Base-by-base conservation (phyloP, 2,888 invertebrate species). In the Heliconius erato region DNA sequence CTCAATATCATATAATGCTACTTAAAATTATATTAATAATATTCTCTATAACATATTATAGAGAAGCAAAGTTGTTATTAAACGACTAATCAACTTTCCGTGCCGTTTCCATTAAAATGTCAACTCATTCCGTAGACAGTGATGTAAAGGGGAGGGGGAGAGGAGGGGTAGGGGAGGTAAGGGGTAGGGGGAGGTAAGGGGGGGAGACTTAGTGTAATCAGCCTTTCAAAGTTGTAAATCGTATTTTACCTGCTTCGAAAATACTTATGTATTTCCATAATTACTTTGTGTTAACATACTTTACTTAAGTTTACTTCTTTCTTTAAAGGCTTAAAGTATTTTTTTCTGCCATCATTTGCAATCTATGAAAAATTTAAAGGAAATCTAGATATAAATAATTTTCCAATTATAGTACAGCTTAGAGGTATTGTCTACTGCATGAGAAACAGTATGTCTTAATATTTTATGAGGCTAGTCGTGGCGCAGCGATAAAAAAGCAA, bases 41-140 rank as follows among this genome's bases (percentile, higher is more conserved):
- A 23, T 54, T 54, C 54, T 19, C 23, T 54, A 54, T 23, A 54
- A 54, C 54, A 54, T 54, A 54, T 54, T 3, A 54, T 19, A 54
- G 19, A 26, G 4, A 65, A 26, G 26, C 12, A 40, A n/a, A 40
- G 54, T 28, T 32, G 59, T 28, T 28, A 32, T 12, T 59, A 54
- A 74, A 14, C 74, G 54, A 59, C 74, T 59, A 74, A 59, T 74
- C 23, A 54, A 59, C 32, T 19, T 49, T 59, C 59, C 32, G 59
- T 74, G 32, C 74, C 59, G 59, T 74, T 74, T 74, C 74, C 74
- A 74, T 74, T 74, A 74, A 74, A 59, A 59, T 74, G 74, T 59
- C 74, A 74, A 74, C 74, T 74, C 54, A 74, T 54, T 54, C 54
- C 16, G 74, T 32, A 59, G 74, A 23, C 23, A 74, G 54, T 74